Evolutionary conservation across 2,113 vertebrate species (phyloP), one percentile per base, ranked within the genome.

Genomic region (Solea solea): DNA sequence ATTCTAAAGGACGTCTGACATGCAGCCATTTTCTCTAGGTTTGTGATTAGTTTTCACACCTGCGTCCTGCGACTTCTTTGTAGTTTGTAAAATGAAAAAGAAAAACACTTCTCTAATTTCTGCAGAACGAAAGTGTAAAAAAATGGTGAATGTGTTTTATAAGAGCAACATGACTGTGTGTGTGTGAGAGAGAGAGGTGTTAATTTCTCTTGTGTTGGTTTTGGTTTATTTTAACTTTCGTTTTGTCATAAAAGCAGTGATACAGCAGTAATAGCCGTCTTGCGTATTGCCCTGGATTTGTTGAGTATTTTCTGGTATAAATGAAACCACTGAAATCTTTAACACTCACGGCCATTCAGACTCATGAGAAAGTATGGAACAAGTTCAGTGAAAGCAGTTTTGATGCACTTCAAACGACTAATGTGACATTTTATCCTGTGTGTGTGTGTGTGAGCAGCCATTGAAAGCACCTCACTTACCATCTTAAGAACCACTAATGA

Each of bases 201-300:
- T 40, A 49, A 13, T 62, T 54, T 69, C n/a, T 9, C 13, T 52
- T 58, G 48, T 68, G 45, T 66, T 49, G 53, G 14, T 71, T 82
- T 59, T 15, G 6, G 45, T 49, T 58, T 71, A 34, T 34, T 72
- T 54, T 25, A 68, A 69, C 54, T 64, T 61, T 28, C 45, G 56
- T 75, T 81, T 71, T 64, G 62, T 78, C 69, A 82, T 70, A 68
- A 62, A 73, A 55, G 49, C 73, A 34, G 27, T 85, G 73, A 86
- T 87, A 87, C 73, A 81, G 81, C 72, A 76, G 52, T 69, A 80
- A 84, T 74, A 55, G 66, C 41, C 59, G 65, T 73, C 60, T 41
- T 78, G 69, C 59, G 53, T 62, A 62, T 66, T 65, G 74, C 49
- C 54, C 51, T 46, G 34, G 28, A 59, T 78, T 74, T 61, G 45